Evolutionary conservation across 2,888 invertebrate genomes (phyloP), one percentile per base, ranked within the genome.

Genomic region (Netelia fuscicornis): DNA sequence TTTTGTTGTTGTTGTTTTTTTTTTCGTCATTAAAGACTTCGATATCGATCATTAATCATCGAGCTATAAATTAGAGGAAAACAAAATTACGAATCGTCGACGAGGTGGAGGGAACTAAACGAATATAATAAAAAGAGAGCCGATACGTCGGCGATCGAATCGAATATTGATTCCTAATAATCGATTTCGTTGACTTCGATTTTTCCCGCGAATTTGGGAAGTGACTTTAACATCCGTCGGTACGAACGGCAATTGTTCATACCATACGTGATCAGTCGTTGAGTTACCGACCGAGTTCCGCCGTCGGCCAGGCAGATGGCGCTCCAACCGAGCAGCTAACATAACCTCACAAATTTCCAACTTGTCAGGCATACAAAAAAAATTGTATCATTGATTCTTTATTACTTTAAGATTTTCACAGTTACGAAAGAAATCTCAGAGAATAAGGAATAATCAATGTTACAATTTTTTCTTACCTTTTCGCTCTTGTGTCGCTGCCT

Each of bases 81-180:
- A 52, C 64, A 52, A 75, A 30, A 37, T 37, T 17, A 76, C 6
- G 20, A n/a, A 37, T 64, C 71, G 44, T 71, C 71, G 64, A 56
- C 25, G 37, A 37, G 37, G 8, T 25, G 60, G 48, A 17, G 48
- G 20, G 10, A n/a, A 37, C 37, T 58, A 71, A 71, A 70, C 44
- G 30, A n/a, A 58, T 17, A 58, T 58, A 20, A 20, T 17, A 20
- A 56, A 65, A 68, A 52, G 56, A 37, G 37, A 37, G 37, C 70
- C 37, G 23, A 52, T 81, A 70, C 68, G 54, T 76, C 84, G 85
- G 71, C 84, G 42, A 30, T 70, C 85, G 78, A 54, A 5, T 77
- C 65, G 83, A 79, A 84, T 78, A 70, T 85, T 82, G 67, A 87
- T 87, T 89, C 76, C 89, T 88, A 88, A 37, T 37, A 37, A 85